Conservation (phyloP, 2,113 vertebrate species). For the Syngnathoides biaculeatus region DNA sequence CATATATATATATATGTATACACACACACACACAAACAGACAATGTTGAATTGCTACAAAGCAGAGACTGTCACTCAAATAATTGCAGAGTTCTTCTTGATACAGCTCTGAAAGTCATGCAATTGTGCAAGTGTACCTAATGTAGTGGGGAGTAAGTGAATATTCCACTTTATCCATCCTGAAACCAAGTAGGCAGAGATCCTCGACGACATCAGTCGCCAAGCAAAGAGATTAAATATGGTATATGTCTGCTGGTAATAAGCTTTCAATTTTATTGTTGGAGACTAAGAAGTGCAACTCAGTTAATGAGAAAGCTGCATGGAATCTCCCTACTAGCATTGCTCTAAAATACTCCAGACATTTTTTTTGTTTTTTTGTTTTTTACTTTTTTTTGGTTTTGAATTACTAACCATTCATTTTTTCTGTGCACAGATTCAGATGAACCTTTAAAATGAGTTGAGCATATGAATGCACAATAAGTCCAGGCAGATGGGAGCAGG, state of each 20-base stretch:
- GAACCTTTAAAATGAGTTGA: conserved; percentile 32
- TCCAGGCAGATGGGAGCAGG: conserved; percentile 29
- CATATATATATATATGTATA: neutral
- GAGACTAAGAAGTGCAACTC: conserved; percentile 17
- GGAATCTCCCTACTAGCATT: conserved; percentile 14
- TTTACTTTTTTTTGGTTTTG: neutral
- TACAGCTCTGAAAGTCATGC: neutral
- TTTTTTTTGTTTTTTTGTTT: conserved; percentile 3
- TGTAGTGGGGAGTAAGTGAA: neutral
- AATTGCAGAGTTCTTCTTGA: neutral
- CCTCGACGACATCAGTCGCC: conserved; percentile 26
- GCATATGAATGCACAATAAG: conserved; percentile 46
- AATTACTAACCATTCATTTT: conserved; percentile 18
- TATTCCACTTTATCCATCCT: neutral
- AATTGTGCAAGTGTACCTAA: neutral
- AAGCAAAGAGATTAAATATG: conserved; percentile 38
- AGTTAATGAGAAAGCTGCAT: conserved; percentile 14
- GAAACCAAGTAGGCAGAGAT: neutral
- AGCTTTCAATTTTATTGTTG: conserved; percentile 21
- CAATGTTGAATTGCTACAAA: neutral
- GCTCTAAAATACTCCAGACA: conserved; percentile 16
- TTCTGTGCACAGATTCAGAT: conserved; percentile 26
- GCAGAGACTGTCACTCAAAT: neutral
- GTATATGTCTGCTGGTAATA: conserved; percentile 23
- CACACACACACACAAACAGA: no score